These are phyloP conservation scores for Rynchops niger DNA, from an alignment of 2,113 vertebrate species.

Conservation along the genomic window DNA sequence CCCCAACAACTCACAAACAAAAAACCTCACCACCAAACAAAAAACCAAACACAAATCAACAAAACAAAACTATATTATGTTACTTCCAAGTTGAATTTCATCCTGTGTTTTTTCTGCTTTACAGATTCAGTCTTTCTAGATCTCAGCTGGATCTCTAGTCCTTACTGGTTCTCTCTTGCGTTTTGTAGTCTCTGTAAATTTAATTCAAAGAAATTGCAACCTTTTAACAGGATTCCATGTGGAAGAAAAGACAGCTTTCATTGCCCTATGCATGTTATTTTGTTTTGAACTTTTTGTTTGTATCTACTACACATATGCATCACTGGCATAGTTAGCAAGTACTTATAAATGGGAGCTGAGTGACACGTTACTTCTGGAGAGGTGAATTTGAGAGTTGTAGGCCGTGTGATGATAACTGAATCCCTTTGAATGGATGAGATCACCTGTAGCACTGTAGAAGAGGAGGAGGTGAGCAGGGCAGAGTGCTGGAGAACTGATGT, in stretches of 20 bases:
- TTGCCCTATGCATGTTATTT: background rate
- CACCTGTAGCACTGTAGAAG: background rate
- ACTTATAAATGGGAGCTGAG: background rate
- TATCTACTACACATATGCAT: rapidly evolving
- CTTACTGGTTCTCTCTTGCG: background rate
- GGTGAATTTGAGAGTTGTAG: background rate
- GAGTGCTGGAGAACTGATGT: background rate
- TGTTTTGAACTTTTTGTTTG: background rate
- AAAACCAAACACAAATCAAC: background rate
- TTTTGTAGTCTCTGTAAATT: background rate
- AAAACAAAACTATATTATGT: background rate
- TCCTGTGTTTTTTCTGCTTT: background rate
- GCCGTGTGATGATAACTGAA: background rate
- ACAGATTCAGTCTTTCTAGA: background rate
- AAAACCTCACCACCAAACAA: background rate
- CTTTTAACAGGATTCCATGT: background rate
- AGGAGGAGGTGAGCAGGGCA: background rate
- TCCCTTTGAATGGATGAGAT: background rate
- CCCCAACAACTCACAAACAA: background rate
- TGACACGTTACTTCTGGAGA: background rate
- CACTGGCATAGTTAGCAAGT: background rate
- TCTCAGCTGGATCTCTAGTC: background rate
- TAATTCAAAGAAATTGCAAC: background rate
- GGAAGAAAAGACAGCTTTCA: background rate
- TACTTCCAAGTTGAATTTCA: background rate